A percentile compares a stretch with the other conserved stretches of the same genome.
Evolutionary conservation across 2,888 invertebrate species (phyloP).

Genomic region (Tillus elongatus): DNA sequence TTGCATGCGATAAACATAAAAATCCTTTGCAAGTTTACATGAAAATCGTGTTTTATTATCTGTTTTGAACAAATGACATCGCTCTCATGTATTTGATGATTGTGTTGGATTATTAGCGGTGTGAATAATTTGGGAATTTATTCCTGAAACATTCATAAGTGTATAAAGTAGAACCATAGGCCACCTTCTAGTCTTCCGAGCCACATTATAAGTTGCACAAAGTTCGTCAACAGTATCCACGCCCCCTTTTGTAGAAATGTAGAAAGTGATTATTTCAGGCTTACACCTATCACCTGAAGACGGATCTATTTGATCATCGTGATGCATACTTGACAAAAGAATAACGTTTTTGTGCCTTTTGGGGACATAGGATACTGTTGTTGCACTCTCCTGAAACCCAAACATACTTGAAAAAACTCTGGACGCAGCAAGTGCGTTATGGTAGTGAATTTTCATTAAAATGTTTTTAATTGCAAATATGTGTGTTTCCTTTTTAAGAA

Average conservation of each 20-base stretch:
- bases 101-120: slow-evolving; percentile 10
- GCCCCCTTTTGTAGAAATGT: slow-evolving; percentile 22
- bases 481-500: no score
- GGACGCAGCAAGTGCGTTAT: no score
- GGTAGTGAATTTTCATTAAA: no score
- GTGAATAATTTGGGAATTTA: slow-evolving; percentile 20
- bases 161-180: slow-evolving; percentile 22
- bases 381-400: slow-evolving; percentile 11
- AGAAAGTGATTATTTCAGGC: slow-evolving; percentile 19
- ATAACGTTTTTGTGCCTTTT: slow-evolving; percentile 12
- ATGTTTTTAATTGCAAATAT: no score
- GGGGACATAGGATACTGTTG: slow-evolving; percentile 11
- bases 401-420: no score
- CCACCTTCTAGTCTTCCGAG: slow-evolving; percentile 23
- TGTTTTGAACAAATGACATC: no score
- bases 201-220: slow-evolving; percentile 17
- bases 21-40: no score
- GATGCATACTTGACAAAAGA: slow-evolving; percentile 13
- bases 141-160: slow-evolving; percentile 22
- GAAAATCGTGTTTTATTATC: no score
- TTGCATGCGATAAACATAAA: no score
- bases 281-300: slow-evolving; percentile 12
- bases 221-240: slow-evolving; percentile 24
- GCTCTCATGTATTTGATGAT: no score
- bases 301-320: slow-evolving; percentile 14